Base-by-base conservation (phyloP, 2,888 invertebrate species). In the Lottia scabra region DNA sequence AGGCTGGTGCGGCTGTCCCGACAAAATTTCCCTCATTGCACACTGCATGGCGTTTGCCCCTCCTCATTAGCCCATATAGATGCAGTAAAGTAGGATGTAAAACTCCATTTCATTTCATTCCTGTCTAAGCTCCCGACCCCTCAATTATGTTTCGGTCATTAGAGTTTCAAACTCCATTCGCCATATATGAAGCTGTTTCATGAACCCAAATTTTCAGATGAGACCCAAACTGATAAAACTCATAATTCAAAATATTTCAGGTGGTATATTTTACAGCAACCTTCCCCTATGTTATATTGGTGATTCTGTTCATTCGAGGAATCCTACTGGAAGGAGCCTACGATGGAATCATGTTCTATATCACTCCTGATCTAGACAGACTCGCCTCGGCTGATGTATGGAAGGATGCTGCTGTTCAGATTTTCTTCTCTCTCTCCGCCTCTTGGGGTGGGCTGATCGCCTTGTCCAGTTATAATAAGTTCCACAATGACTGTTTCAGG, bases 361-460 rank as follows among this genome's bases (percentile, higher is more conserved):
- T 88, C 70, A 84, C 81, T 8, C 88, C 88, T 2, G 75, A 87
- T 26, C 76, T 83, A 46, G 70, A 76, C 13, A 81, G 77, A 71
- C 83, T 88, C 5, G 68, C 63, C 15, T 82, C 77, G 8, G 82
- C 85, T 19, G 74, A 80, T 83, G 87, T 89, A 27, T 89, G 89
- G 89, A 88, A 87, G 74, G 88, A 89, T 74, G 89, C 89, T 8
- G 89, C 88, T 63, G 84, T 87, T 1, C 89, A 89, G 77, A 88
- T 88, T 56, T 88, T 89, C 82, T 88, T 88, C 80, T 87, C 87
- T 1, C 78, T 89, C 71, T 87, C 87, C 0, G 86, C 87, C 6
- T 85, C 87, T 4, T 88, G 87, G 86, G 90, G 90, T 63, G 90
- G 90, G 23, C 81, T 90, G n/a, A 90, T 90, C n/a, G 85, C 89